A percentile compares a stretch with the other conserved stretches of the same genome.
Conservation (phyloP, 2,113 vertebrate genomes). For the Lasiurus cinereus region DNA sequence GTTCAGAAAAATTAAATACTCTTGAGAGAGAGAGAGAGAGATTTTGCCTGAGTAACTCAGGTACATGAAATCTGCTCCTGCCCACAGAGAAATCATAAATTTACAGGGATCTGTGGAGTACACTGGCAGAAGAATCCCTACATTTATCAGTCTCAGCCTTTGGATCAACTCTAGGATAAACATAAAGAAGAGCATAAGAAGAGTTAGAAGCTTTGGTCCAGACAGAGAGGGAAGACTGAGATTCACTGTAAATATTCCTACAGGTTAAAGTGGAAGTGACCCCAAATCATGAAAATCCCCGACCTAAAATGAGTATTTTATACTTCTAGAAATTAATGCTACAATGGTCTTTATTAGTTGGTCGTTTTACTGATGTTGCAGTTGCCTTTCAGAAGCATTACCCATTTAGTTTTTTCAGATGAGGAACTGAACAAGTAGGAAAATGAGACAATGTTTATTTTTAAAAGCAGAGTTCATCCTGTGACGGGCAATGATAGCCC, state of each 20-base stretch:
- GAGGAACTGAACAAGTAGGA: background rate
- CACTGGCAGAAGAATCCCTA: background rate
- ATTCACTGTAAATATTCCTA: conserved; percentile 53
- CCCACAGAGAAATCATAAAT: conserved; percentile 38
- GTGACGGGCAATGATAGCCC: background rate
- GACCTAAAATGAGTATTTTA: conserved; percentile 38
- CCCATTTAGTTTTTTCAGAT: background rate
- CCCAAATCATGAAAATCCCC: conserved; percentile 58
- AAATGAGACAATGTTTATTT: background rate
- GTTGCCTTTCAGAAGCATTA: conserved; percentile 41
- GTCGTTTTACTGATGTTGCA: conserved; percentile 26
- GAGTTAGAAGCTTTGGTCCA: conserved; percentile 37
- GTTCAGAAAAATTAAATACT: conserved; percentile 41
- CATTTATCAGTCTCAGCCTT: conserved; percentile 41
- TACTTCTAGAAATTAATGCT: conserved; percentile 28
- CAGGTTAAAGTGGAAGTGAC: conserved; percentile 49
- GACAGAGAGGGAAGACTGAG: conserved; percentile 32
- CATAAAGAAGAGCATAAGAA: background rate
- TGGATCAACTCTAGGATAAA: background rate
- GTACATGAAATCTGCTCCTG: conserved; percentile 44
- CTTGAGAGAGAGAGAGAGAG: background rate
- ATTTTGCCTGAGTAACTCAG: conserved; percentile 19
- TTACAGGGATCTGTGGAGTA: background rate
- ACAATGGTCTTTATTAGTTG: background rate
- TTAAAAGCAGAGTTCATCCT: conserved; percentile 26